Conservation (phyloP, 1,140 invertebrate genomes). For the Armadillidium nasatum region DNA sequence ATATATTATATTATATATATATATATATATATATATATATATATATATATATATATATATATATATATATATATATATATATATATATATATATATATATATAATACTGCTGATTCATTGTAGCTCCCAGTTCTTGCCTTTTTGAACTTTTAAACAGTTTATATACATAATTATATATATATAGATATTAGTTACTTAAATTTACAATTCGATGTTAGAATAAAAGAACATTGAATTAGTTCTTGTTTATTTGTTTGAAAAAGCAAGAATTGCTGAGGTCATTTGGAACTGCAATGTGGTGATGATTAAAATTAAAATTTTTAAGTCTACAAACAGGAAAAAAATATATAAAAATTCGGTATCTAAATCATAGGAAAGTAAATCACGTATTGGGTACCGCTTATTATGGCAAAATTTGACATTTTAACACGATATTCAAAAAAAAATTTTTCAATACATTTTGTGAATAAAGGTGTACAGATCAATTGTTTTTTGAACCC, state of each 20-base stretch:
- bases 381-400: not conserved
- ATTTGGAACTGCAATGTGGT: not conserved
- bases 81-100: too few species aligned
- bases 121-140: not conserved
- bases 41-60: too few species aligned
- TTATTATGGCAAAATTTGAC: not conserved
- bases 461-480: slow-evolving; percentile 10
- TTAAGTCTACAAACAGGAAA: too few species aligned
- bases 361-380: not conserved
- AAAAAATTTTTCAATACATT: not conserved
- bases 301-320: not conserved
- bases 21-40: too few species aligned
- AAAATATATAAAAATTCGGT: not conserved
- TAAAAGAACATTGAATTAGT: not conserved
- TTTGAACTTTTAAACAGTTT: not conserved
- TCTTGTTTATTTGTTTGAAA: not conserved
- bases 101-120: too few species aligned
- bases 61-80: too few species aligned
- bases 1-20: too few species aligned
- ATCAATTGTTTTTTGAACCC: not conserved
- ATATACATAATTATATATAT: too few species aligned
- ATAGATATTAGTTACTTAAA: not conserved
- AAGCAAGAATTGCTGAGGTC: not conserved
- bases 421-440: not conserved
- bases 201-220: not conserved